Base-by-base conservation (phyloP, 2,113 vertebrate genomes). In the Rutilus rutilus region DNA sequence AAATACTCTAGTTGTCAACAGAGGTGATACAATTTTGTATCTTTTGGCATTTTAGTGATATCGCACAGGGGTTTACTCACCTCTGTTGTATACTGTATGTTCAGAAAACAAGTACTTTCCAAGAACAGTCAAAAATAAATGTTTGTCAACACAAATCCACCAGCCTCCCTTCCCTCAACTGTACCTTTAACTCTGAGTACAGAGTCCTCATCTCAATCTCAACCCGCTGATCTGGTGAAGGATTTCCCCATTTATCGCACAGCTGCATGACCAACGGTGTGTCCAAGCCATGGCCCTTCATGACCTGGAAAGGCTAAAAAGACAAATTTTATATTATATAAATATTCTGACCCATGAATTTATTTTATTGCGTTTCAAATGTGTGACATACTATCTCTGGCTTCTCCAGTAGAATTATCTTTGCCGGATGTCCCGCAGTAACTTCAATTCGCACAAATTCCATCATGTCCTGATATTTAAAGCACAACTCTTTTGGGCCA, bases 191-290 rank as follows among this genome's bases (percentile, higher is more conserved):
- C 1, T 81, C 27, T 4, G 85, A 3, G 12, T 90, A 50, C 6
- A 89, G 89, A 59, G 82, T 5, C 52, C 8, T 90, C 1, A 98
- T 82, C 71, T 4, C 87, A 69, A 98, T 94, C 91, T 94, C 95
- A 52, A 97, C 93, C 30, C 95, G 92, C 87, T 95, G 91, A 89
- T 97, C 95, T n/a, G 91, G 79, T 85, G 94, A 90, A 10, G 92
- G 95, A 92, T 98, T 98, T 86, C 91, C 96, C 96, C 97, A 98
- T n/a, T 94, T 88, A 89, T 99, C 98, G 91, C 92, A 97, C 36
- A 98, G 86, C 52, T 99, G 97, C 82, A 97, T 19, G 74, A 93
- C 6, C 75, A 99, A 94, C 1, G 96, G 94, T 6, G 81, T 94
- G 79, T 92, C 78, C 87, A 98, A 88, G 82, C 95, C 91, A 64